Base-by-base conservation (phyloP, 2,888 invertebrate species). In the Acrobasis suavella region DNA sequence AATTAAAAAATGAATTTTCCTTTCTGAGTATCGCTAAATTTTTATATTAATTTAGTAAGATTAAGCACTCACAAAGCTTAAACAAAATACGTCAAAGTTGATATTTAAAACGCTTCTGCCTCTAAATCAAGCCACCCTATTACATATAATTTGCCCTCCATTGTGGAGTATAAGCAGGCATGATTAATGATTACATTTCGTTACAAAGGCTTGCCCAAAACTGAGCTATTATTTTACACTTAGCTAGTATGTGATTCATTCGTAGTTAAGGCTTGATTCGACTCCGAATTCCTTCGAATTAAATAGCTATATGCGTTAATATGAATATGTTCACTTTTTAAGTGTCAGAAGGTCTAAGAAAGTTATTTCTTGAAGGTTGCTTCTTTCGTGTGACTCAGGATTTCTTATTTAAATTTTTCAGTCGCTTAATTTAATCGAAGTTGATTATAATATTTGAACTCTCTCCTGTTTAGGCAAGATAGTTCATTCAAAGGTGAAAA, bases 161-260 rank as follows among this genome's bases (percentile, higher is more conserved):
- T 75, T 73, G 73, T 73, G 64, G 58, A 60, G 51, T 55, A 51
- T 74, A 74, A 75, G 73, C 71, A 75, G 68, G 49, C 55, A 68
- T 85, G 86, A 87, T 86, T 86, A 81, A 85, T 85, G 86, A 77
- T 75, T 69, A 64, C 72, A 75, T 79, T 78, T 71, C 72, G 65
- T 75, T 77, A 72, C 72, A 78, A 79, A 76, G 74, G 74, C 72
- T 77, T 76, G 76, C 79, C 80, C 78, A 76, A 83, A 82, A 78
- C 73, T 71, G 70, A 69, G 73, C 78, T 77, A 86, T 87, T 87
- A 87, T 86, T 85, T 83, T 78, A 82, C 79, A 78, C 81, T 86
- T 83, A 86, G 71, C 67, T 61, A 37, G 60, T 42, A 55, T 59
- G 52, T 54, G 42, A 56, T 58, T 62, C 60, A 49, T 54, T 66